These are phyloP conservation scores for Nebria ingens DNA, from an alignment of 1,140 invertebrate genomes.

Conservation along the genomic window DNA sequence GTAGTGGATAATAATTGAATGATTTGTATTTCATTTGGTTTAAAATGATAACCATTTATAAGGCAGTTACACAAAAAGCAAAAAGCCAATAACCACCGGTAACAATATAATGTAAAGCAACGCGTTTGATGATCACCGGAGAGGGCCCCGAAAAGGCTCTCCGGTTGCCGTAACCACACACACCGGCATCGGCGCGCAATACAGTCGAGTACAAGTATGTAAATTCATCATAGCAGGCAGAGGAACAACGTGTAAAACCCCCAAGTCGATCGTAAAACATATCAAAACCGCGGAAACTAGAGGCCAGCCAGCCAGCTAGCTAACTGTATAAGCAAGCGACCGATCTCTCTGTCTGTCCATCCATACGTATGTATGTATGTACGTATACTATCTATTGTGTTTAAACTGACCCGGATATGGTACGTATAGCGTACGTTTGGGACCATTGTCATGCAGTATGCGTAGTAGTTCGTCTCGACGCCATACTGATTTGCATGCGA, in stretches of 20 bases:
- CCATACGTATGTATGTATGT: too few species aligned
- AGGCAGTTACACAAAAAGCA: too few species aligned
- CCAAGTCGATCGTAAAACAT: slow-evolving; percentile 7
- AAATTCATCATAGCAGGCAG: slow-evolving; percentile 10
- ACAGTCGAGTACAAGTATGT: slow-evolving; percentile 1
- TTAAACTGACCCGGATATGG: background rate
- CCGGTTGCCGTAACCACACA: background rate
- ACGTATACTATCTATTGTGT: background rate
- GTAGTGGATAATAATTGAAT: too few species aligned
- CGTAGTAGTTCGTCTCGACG: slow-evolving; percentile 27
- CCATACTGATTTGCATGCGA: slow-evolving; percentile 38
- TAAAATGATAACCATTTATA: too few species aligned
- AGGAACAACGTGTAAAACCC: slow-evolving; percentile 9
- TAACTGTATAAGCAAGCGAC: too few species aligned
- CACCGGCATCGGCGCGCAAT: background rate
- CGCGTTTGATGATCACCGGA: too few species aligned
- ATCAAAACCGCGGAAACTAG: slow-evolving; percentile 9
- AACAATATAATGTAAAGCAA: too few species aligned
- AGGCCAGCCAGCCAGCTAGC: too few species aligned
- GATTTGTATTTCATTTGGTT: too few species aligned
- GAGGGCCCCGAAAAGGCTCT: too few species aligned
- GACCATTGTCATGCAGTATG: slow-evolving; percentile 22
- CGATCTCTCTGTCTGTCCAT: too few species aligned
- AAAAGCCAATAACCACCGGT: slow-evolving; percentile 5
- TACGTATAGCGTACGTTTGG: background rate